Conservation (phyloP, 2,797 vertebrate species). For the Choloepus didactylus region DNA sequence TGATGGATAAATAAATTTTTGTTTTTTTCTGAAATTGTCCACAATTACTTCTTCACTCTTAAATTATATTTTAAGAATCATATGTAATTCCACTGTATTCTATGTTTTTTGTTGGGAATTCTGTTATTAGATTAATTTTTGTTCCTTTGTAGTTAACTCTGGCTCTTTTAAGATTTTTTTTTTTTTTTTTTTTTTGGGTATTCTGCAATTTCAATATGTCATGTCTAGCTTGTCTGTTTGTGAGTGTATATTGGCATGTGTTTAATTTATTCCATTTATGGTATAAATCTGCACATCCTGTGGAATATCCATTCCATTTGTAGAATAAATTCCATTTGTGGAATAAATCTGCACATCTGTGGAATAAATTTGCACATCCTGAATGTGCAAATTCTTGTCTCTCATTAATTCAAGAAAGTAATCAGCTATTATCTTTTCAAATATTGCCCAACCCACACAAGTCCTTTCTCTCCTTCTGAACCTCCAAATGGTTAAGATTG, state of each 20-base stretch:
- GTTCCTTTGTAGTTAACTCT: background rate
- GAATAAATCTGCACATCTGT: too few relatives aligned
- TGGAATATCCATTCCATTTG: too few relatives aligned
- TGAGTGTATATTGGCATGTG: background rate
- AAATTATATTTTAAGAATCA: constrained; percentile 3
- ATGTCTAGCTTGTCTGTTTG: background rate
- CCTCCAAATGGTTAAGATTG: background rate
- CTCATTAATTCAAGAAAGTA: background rate
- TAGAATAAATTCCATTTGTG: too few relatives aligned
- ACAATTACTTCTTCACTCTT: background rate
- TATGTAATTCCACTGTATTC: background rate
- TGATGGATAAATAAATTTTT: background rate
- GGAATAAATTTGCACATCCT: background rate
- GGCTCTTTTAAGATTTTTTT: background rate
- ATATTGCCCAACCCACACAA: too few relatives aligned
- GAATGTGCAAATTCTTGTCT: constrained; percentile 26
- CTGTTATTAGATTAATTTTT: background rate
- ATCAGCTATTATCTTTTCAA: background rate
- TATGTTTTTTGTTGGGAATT: background rate
- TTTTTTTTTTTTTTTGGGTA: too few relatives aligned
- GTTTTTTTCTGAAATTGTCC: background rate
- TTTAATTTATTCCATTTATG: background rate
- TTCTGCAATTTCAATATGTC: background rate
- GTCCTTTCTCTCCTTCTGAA: background rate
- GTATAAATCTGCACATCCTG: too few relatives aligned